Percentiles rank a stretch among this genome's conserved stretches.
phyloP scores from a whole-genome alignment of 2,797 vertebrate genomes.

The Eptatretus atami region DNA sequence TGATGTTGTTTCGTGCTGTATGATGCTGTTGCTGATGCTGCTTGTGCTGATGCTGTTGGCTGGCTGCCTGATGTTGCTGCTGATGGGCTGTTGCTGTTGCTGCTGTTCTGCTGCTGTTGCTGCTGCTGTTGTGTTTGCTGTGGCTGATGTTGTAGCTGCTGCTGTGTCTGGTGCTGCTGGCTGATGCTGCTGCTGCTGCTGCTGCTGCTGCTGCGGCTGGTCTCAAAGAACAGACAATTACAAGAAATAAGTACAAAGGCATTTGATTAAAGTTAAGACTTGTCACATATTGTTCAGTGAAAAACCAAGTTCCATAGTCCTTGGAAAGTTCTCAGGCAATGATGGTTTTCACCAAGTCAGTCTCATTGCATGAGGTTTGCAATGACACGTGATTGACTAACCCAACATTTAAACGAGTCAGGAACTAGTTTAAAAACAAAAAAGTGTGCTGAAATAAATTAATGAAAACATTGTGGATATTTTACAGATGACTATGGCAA shows the following conservation, averaged over 20 bases:
- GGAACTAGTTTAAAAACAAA: no score
- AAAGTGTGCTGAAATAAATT: no score
- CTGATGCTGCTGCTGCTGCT: constrained; percentile 43
- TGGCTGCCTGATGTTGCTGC: constrained; percentile 95
- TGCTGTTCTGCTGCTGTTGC: constrained; percentile 12
- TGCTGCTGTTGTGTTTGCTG: constrained; percentile 19
- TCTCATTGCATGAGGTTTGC: no score
- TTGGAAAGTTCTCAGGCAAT: no score
- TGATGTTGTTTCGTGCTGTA: constrained; percentile 89
- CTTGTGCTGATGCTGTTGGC: constrained; percentile 98
- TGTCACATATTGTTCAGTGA: no score
- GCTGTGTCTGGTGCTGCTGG: constrained; percentile 78
- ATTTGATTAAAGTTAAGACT: no score
- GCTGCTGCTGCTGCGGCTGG: background rate
- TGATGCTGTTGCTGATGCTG: constrained; percentile 98
- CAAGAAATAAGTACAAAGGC: background rate
- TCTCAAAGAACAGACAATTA: background rate
- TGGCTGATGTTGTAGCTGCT: constrained; percentile 11
- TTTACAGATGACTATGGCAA: no score
- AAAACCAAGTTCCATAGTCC: no score
- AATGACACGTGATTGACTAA: no score
- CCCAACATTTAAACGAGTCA: no score
- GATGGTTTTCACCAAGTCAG: no score
- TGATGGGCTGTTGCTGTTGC: constrained; percentile 64
- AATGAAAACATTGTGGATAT: no score